Conservation (phyloP, 2,113 vertebrate species). For the Mobula hypostoma region DNA sequence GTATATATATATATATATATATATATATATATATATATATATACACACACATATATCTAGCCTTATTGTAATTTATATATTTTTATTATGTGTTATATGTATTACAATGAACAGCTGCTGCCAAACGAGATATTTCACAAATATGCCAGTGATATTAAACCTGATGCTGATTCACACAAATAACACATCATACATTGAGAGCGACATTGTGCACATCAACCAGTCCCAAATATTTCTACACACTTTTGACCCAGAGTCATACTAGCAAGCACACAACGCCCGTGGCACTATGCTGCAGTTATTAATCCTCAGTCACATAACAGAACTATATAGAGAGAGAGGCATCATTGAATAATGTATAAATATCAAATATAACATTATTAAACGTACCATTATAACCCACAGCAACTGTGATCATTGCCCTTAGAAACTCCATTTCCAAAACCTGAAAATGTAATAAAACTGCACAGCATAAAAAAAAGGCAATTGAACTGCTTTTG, state of each 20-base stretch:
- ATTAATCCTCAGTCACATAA: slow-evolving; percentile 8
- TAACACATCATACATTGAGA: background rate
- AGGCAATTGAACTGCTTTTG: slow-evolving; percentile 32
- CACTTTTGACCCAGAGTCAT: background rate
- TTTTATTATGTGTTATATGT: background rate
- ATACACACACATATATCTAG: too few relatives aligned
- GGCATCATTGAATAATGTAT: slow-evolving; percentile 23
- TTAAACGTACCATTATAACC: slow-evolving; percentile 10
- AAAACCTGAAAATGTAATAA: slow-evolving; percentile 33
- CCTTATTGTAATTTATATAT: too few relatives aligned
- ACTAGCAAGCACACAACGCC: background rate
- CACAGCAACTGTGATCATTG: slow-evolving; percentile 31
- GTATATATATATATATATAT: too few relatives aligned
- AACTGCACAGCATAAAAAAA: slow-evolving; percentile 23
- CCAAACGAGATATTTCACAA: too few relatives aligned
- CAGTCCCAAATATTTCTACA: background rate
- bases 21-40: too few relatives aligned
- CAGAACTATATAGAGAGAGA: background rate
- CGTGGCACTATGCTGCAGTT: background rate
- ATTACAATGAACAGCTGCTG: too few relatives aligned
- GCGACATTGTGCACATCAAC: background rate
- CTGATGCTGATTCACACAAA: too few relatives aligned
- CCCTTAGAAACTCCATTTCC: slow-evolving; percentile 29
- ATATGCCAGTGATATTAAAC: too few relatives aligned
- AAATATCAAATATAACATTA: slow-evolving; percentile 37